A percentile compares a stretch with the other conserved stretches of the same genome.
Evolutionary conservation across 2,888 invertebrate genomes (phyloP).

Genomic region (Lepetodrilus schrolli): DNA sequence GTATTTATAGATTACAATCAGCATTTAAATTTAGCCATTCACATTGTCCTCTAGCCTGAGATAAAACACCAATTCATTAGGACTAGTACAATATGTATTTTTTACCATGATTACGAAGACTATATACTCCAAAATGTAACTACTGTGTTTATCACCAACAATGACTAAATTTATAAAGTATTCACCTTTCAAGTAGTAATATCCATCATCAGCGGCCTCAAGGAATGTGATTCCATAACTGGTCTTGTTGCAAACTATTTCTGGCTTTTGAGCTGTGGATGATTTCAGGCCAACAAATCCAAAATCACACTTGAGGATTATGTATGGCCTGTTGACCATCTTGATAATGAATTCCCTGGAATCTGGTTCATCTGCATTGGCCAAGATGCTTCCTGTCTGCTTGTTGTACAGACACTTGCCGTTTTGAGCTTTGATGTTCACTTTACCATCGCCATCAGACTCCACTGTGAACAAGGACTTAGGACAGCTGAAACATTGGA

Average conservation of each 20-base stretch:
- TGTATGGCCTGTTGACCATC: conserved; percentile 83
- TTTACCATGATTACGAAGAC: no score
- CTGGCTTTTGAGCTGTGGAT: conserved; percentile 84
- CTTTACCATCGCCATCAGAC: conserved; percentile 93
- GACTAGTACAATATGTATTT: no score
- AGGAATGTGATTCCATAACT: conserved; percentile 94
- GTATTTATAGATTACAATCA: no score
- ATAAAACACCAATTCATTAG: no score
- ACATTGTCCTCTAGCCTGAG: no score
- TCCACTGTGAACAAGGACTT: conserved; percentile 86
- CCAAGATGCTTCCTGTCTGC: conserved; percentile 94
- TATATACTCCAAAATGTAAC: no score
- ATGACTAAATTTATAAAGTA: no score
- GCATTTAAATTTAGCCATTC: no score
- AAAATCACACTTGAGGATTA: conserved; percentile 95
- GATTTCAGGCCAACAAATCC: conserved; percentile 95
- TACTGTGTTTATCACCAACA: no score
- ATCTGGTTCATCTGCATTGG: conserved; percentile 87
- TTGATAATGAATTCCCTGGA: conserved; percentile 92
- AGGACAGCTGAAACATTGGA: conserved; percentile 45
- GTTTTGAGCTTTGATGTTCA: conserved; percentile 94
- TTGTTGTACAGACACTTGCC: conserved; percentile 95
- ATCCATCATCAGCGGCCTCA: conserved; percentile 87
- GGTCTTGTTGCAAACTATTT: conserved; percentile 90
- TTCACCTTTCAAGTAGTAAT: conserved; percentile 93